Evolutionary conservation across 2,797 vertebrate species (phyloP).

Genomic region (Epinephelus coioides): DNA sequence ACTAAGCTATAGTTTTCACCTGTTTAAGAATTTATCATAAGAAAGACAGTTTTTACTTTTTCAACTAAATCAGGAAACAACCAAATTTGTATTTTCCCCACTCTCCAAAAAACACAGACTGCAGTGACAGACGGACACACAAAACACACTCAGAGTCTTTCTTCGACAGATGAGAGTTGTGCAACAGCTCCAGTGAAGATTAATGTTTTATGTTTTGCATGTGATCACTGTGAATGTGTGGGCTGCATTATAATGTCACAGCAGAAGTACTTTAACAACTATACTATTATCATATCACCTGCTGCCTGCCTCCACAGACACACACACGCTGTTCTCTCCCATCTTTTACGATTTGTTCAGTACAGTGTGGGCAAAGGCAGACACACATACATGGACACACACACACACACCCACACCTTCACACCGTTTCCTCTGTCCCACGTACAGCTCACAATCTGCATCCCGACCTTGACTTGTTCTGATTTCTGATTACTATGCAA

Average conservation of each 20-base stretch:
- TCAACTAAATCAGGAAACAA: neutral
- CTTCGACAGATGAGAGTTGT: conserved; percentile 25
- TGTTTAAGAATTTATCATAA: neutral
- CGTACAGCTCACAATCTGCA: conserved; percentile 39
- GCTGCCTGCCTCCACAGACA: conserved; percentile 23
- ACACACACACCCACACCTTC: conserved; percentile 14
- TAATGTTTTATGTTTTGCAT: conserved; percentile 51
- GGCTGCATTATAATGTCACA: conserved; percentile 48
- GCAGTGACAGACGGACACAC: conserved; percentile 5
- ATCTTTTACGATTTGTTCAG: neutral
- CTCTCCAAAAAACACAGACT: conserved; percentile 1
- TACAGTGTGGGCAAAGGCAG: neutral
- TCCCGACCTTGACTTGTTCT: conserved; percentile 72
- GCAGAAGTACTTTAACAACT: conserved; percentile 39
- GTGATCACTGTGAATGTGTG: conserved; percentile 48
- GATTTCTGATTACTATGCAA: conserved; percentile 71
- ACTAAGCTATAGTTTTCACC: neutral
- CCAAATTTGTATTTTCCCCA: neutral
- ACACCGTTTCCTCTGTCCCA: conserved; percentile 18
- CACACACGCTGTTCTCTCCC: neutral
- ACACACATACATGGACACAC: neutral
- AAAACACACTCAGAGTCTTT: conserved; percentile 19
- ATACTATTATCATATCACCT: conserved; percentile 41
- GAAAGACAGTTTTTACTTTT: neutral
- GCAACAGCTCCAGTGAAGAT: conserved; percentile 41